Evolutionary conservation across 2,888 invertebrate genomes (phyloP).

Genomic region (Tipula confusa): DNA sequence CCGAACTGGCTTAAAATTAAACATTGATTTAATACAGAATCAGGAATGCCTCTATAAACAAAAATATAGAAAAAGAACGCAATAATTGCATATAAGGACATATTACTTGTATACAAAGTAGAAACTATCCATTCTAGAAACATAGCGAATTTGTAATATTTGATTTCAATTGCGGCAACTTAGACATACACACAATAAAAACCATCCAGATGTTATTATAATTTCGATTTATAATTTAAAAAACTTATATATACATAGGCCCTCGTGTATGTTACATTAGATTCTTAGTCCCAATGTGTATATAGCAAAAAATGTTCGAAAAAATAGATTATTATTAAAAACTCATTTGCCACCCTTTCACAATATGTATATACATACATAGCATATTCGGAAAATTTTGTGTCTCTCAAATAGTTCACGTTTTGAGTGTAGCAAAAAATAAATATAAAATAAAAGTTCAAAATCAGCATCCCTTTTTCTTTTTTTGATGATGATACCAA

Average conservation of each 20-base stretch:
- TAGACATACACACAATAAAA: neutral
- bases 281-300: neutral
- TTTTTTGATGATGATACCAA: conserved; percentile 12
- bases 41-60: too few relatives aligned
- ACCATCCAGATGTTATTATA: neutral
- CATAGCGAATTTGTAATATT: too few relatives aligned
- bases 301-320: neutral
- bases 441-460: neutral
- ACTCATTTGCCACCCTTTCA: conserved; percentile 20
- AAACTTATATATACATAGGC: neutral
- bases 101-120: too few relatives aligned
- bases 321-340: conserved; percentile 21
- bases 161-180: too few relatives aligned
- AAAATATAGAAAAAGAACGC: too few relatives aligned
- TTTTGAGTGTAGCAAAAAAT: neutral
- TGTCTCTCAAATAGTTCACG: neutral
- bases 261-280: neutral
- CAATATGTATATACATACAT: neutral
- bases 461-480: conserved; percentile 9
- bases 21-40: too few relatives aligned
- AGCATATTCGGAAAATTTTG: neutral
- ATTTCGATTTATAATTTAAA: conserved; percentile 5
- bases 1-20: too few relatives aligned
- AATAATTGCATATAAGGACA: too few relatives aligned
- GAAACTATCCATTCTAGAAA: too few relatives aligned